phyloP scores from a whole-genome alignment of 2,888 invertebrate genomes.

The Eugnorisma glareosa region DNA sequence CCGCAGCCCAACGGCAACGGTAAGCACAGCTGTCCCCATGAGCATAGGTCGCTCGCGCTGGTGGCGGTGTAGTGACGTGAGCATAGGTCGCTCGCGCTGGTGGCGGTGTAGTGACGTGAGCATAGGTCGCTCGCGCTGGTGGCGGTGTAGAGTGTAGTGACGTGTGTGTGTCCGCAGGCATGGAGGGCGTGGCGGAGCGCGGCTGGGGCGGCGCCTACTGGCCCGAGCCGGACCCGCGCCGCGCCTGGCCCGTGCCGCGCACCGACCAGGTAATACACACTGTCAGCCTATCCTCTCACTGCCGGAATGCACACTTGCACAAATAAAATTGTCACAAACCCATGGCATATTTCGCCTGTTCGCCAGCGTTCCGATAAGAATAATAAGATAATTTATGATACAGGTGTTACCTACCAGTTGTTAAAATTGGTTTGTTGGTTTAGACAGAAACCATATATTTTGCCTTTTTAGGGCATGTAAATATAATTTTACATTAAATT shows the following conservation, averaged over 20 bases:
- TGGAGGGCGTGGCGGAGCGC: conserved; percentile 67
- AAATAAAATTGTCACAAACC: neutral
- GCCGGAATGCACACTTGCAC: neutral
- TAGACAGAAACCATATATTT: no score
- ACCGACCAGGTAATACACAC: conserved; percentile 70
- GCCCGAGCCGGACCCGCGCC: conserved; percentile 79
- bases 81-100: no score
- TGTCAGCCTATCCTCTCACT: neutral
- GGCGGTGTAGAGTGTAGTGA: neutral
- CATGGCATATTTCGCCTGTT: neutral
- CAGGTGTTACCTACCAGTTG: no score
- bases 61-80: neutral
- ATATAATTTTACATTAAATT: no score
- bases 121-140: no score
- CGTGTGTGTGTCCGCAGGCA: conserved; percentile 56
- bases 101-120: no score
- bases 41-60: no score
- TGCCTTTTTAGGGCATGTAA: no score
- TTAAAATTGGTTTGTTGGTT: no score
- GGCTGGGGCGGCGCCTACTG: conserved; percentile 71
- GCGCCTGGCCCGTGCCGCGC: conserved; percentile 84
- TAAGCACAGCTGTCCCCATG: neutral
- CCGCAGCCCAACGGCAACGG: conserved; percentile 65
- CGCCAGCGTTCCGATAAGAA: neutral
- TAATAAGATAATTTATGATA: no score